Evolutionary conservation across 2,113 vertebrate species (phyloP).

Genomic region (Tupaia tana): DNA sequence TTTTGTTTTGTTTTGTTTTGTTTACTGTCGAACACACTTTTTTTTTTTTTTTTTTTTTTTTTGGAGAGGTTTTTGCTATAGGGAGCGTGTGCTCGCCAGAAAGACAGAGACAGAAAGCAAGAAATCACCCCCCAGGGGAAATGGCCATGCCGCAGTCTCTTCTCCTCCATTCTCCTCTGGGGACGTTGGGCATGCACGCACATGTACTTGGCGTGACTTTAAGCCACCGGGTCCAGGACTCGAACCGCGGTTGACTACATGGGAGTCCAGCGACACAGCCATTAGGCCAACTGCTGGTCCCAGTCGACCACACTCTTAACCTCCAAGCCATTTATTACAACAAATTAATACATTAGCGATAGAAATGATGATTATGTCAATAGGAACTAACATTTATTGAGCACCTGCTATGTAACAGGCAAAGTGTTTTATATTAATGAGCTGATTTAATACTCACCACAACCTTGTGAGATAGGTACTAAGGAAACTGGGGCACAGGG

Average conservation of each 20-base stretch:
- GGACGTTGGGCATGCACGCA: no score
- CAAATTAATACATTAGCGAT: conserved; percentile 6
- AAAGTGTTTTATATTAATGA: conserved; percentile 47
- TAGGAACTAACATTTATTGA: conserved; percentile 35
- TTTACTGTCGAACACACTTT: background rate
- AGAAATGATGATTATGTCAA: background rate
- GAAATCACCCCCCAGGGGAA: no score
- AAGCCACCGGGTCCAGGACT: no score
- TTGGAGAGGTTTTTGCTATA: no score
- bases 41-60: background rate
- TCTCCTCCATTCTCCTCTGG: no score
- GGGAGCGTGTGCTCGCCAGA: no score
- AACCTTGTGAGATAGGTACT: background rate
- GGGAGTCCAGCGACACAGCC: no score
- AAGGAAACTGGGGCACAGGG: background rate
- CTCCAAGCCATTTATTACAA: background rate
- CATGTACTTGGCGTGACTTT: no score
- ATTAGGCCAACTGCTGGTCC: no score
- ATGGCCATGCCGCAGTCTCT: no score
- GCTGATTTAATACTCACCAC: conserved; percentile 44
- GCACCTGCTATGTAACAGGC: conserved; percentile 30
- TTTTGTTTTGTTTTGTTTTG: conserved; percentile 12
- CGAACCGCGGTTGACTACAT: no score
- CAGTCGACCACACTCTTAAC: background rate
- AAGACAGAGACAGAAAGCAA: no score